A percentile compares a stretch with the other conserved stretches of the same genome.
Conservation (phyloP, 2,797 vertebrate genomes). For the Aldrovandia affinis region DNA sequence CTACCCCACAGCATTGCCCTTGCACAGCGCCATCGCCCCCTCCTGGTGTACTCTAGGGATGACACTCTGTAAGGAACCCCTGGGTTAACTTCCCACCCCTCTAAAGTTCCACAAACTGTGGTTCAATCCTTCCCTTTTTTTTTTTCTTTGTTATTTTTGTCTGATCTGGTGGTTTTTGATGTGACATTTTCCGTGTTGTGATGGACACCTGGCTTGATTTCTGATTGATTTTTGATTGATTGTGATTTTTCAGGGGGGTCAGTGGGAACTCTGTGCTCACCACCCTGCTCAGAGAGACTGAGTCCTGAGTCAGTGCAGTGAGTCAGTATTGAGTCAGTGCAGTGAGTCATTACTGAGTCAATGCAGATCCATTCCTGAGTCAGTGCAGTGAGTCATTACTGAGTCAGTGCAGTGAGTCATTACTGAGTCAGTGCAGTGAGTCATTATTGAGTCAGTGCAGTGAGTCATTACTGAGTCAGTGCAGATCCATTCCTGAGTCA, state of each 20-base stretch:
- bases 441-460: too few species aligned
- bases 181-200: not conserved
- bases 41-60: not conserved
- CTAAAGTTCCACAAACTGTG: not conserved
- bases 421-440: not conserved
- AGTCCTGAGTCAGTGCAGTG: not conserved
- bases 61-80: not conserved
- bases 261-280: not conserved
- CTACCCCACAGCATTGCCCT: too few species aligned
- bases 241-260: not conserved
- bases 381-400: not conserved
- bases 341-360: not conserved
- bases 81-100: not conserved
- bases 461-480: not conserved
- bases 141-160: not conserved
- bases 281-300: constrained; percentile 24
- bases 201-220: constrained; percentile 15
- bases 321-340: not conserved
- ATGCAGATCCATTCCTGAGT: too few species aligned
- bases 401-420: not conserved
- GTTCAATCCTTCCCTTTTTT: not conserved
- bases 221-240: constrained; percentile 15
- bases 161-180: constrained; percentile 1
- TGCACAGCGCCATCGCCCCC: not conserved
- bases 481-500: not conserved